Base-by-base conservation (phyloP, 1,140 invertebrate species). In the Apis dorsata region DNA sequence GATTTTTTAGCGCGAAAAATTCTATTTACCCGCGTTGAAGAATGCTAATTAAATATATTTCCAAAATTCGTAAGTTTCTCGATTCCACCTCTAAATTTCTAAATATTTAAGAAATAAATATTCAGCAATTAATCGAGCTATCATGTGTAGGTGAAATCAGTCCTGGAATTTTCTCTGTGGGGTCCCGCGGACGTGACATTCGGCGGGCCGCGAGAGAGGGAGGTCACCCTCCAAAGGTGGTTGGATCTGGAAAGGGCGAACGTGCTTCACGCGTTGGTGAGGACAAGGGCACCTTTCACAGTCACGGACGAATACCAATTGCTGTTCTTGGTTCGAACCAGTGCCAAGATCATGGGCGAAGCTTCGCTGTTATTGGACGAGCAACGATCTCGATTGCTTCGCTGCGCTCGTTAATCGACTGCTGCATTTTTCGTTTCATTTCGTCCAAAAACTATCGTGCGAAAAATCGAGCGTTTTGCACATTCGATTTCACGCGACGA, bases 111-210 rank as follows among this genome's bases (percentile, higher is more conserved):
- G 34, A 44, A 7, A 44, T 44, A 7, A 44, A 44, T 24, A 24
- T 44, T 0, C 4, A 44, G 5, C 34, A 4, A 44, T 44, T 44
- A 44, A 44, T 44, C 34, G 34, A 44, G 34, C 34, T 44, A 7
- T 3, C 4, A 28, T 28, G 57, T 34, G 15, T 69, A 94, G 91
- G 95, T 96, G 0, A 98, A 98, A 92, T 96, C 97, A 0, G 95
- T 98, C 0, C 91, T 98, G 51, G 97, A 98, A 90, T 97, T 97
- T 88, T 97, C 97, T 82, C 93, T 98, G 4, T 98, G 97, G 97
- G 97, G 97, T 7, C 97, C 97, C 1, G 95, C 96, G 17, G 97
- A 97, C 89, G 95, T 96, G 1, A 95, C 95, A 0, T 93, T 97
- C 17, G 95, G 95, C 0, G 95, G 95, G 11, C 95, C 95, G 1